Evolutionary conservation across 2,888 invertebrate species (phyloP).

Genomic region (Xiphydria camelus): DNA sequence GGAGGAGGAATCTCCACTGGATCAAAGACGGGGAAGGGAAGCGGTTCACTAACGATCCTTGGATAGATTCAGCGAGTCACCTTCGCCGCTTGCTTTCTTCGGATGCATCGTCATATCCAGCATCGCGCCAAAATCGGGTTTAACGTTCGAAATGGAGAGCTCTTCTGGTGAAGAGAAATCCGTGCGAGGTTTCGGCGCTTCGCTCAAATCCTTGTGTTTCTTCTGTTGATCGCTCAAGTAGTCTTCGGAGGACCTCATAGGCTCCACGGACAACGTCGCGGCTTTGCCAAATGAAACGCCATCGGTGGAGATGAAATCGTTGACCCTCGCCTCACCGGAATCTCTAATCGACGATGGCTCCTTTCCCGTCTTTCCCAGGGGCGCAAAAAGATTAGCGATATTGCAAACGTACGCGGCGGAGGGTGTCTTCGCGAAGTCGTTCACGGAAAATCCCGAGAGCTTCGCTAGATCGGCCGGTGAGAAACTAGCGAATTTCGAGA

Average conservation of each 20-base stretch:
- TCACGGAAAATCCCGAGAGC: conserved; percentile 49
- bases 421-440: conserved; percentile 49
- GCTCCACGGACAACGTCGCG: conserved; percentile 21
- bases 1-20: too few species aligned
- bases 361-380: conserved; percentile 40
- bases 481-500: conserved; percentile 50
- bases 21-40: too few species aligned
- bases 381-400: conserved; percentile 51
- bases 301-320: conserved; percentile 27
- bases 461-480: conserved; percentile 51
- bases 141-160: conserved; percentile 39
- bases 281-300: conserved; percentile 35
- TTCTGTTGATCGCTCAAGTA: conserved; percentile 19
- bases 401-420: conserved; percentile 51
- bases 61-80: too few species aligned
- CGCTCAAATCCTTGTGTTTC: conserved; percentile 20
- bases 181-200: conserved; percentile 30
- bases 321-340: conserved; percentile 34
- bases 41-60: too few species aligned
- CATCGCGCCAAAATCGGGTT: conserved; percentile 43
- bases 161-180: conserved; percentile 44
- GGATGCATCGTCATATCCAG: conserved; percentile 54
- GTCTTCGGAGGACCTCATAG: conserved; percentile 15
- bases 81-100: too few species aligned
- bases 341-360: conserved; percentile 33